Conservation (phyloP, 2,113 vertebrate genomes). For the Boleophthalmus pectinirostris region DNA sequence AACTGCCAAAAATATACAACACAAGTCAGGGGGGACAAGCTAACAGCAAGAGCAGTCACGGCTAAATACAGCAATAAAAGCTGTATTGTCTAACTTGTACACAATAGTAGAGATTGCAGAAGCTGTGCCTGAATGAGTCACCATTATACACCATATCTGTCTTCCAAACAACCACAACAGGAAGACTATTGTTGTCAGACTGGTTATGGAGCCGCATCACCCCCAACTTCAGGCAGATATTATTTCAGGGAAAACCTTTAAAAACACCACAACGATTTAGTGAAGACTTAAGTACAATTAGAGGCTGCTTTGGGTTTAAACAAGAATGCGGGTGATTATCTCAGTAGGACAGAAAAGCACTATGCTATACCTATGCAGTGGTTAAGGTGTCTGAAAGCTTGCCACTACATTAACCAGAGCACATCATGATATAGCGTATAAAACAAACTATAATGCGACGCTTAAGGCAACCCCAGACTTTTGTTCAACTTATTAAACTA, state of each 20-base stretch:
- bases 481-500: not conserved
- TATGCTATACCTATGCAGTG: conserved; percentile 37
- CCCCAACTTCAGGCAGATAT: conserved; percentile 12
- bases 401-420: conserved; percentile 14
- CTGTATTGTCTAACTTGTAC: conserved; percentile 25
- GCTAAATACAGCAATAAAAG: conserved; percentile 22
- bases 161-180: conserved; percentile 22
- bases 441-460: not conserved
- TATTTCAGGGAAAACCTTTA: conserved; percentile 18
- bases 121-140: conserved; percentile 4
- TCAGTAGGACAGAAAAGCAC: conserved; percentile 10
- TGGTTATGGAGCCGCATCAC: conserved; percentile 18
- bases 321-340: conserved; percentile 39
- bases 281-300: conserved; percentile 15
- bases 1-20: conserved; percentile 48
- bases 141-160: conserved; percentile 5
- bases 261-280: conserved; percentile 28
- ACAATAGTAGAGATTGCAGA: conserved; percentile 4
- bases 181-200: conserved; percentile 7
- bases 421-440: not conserved
- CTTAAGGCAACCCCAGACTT: not conserved
- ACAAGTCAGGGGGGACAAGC: conserved; percentile 32
- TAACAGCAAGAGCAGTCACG: conserved; percentile 9
- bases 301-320: conserved; percentile 22
- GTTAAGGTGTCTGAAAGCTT: conserved; percentile 22